phyloP scores from a whole-genome alignment of 2,113 vertebrate species.

The Phyllostomus hastatus region DNA sequence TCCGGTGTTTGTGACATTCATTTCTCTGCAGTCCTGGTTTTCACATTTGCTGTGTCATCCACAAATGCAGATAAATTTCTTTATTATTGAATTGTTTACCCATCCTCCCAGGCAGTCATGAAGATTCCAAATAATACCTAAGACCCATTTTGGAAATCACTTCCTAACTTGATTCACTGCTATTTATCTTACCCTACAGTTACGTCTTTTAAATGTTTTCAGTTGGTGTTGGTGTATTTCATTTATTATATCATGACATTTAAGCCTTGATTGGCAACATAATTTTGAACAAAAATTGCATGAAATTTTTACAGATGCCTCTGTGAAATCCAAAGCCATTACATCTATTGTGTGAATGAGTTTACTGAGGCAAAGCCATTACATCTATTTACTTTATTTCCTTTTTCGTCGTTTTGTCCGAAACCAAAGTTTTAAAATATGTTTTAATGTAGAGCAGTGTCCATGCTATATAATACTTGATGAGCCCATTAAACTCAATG shows the following conservation, averaged over 20 bases:
- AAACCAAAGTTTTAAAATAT: slow-evolving; percentile 11
- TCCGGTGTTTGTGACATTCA: neutral
- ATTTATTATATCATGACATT: neutral
- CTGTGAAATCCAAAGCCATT: slow-evolving; percentile 2
- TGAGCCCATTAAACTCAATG: slow-evolving; percentile 5
- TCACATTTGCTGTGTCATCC: neutral
- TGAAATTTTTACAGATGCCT: slow-evolving; percentile 6
- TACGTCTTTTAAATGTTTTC: neutral
- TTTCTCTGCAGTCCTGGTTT: neutral
- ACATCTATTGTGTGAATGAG: too few relatives aligned
- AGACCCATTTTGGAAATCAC: neutral
- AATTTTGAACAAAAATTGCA: neutral
- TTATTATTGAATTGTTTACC: neutral
- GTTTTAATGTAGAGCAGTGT: slow-evolving; percentile 39
- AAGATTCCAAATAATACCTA: neutral
- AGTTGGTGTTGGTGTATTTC: neutral
- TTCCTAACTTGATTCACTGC: neutral
- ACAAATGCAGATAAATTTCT: neutral
- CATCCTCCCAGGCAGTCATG: neutral
- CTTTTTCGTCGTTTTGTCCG: neutral
- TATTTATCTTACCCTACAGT: neutral
- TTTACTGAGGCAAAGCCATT: neutral
- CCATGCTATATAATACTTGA: neutral
- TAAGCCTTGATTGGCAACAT: neutral
- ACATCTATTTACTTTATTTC: neutral